A percentile compares a stretch with the other conserved stretches of the same genome.
These are phyloP conservation scores for Apocheima hispidaria DNA, from an alignment of 2,888 invertebrate species.

Conservation along the genomic window DNA sequence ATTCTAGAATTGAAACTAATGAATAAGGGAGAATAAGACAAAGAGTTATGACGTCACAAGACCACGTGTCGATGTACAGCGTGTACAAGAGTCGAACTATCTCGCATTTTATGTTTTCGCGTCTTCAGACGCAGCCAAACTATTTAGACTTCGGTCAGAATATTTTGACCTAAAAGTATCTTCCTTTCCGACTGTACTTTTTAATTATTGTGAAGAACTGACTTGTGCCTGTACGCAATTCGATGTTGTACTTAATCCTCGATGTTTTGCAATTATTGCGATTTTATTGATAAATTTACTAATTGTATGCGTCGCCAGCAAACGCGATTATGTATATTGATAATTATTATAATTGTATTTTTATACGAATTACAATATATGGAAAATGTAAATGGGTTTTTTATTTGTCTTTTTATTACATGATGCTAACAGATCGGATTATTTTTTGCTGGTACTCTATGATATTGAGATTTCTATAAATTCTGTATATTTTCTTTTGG, in stretches of 20 bases:
- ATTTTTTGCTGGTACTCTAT: too few species aligned
- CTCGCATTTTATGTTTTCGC: constrained; percentile 37
- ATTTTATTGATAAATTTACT: constrained; percentile 61
- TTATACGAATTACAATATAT: constrained; percentile 81
- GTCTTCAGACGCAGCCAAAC: constrained; percentile 44
- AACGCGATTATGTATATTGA: constrained; percentile 78
- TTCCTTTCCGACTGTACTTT: constrained; percentile 29
- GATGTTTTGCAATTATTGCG: constrained; percentile 67
- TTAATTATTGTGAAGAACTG: constrained; percentile 58
- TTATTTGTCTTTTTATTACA: constrained; percentile 45
- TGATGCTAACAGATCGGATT: not conserved
- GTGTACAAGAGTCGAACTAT: constrained; percentile 10
- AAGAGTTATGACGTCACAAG: constrained; percentile 4
- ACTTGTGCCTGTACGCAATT: constrained; percentile 66
- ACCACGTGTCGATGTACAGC: not conserved
- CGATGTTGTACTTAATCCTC: constrained; percentile 74
- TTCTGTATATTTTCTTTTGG: too few species aligned
- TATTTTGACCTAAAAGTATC: constrained; percentile 28
- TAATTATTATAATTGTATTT: constrained; percentile 81
- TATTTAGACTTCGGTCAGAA: constrained; percentile 40
- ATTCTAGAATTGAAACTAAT: not conserved
- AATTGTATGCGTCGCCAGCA: constrained; percentile 70
- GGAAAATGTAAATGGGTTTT: constrained; percentile 57
- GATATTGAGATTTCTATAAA: too few species aligned
- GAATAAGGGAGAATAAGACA: not conserved